Evolutionary conservation across 2,797 vertebrate genomes (phyloP).

Genomic region (Lepilemur ruficaudatus): DNA sequence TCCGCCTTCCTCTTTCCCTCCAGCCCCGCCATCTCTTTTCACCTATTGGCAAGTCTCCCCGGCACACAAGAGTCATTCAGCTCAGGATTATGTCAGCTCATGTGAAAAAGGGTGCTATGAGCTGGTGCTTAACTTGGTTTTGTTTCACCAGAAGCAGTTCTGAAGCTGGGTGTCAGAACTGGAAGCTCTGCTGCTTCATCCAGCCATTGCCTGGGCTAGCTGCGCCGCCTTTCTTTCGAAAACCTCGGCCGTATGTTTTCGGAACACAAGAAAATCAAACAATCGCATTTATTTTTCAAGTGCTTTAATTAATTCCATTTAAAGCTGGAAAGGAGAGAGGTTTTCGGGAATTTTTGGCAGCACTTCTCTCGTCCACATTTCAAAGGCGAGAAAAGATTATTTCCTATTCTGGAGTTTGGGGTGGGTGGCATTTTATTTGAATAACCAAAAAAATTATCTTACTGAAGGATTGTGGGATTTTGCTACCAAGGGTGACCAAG

Average conservation of each 20-base stretch:
- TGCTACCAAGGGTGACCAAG: background rate
- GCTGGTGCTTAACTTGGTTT: background rate
- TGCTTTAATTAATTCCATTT: background rate
- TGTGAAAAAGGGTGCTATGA: fast-evolving
- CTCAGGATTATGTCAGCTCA: background rate
- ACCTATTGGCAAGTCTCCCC: background rate
- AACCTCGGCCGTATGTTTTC: background rate
- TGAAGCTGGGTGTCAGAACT: fast-evolving
- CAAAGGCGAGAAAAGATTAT: background rate
- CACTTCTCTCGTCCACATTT: background rate
- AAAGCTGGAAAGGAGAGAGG: background rate
- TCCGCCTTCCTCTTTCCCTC: background rate
- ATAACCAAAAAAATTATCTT: background rate
- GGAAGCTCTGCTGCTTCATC: background rate
- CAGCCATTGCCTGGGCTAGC: background rate
- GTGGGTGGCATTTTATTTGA: background rate
- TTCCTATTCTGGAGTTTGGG: background rate
- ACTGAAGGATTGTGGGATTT: background rate
- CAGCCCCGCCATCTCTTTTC: background rate
- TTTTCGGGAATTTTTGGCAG: background rate
- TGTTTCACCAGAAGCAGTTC: background rate
- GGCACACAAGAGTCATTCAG: background rate
- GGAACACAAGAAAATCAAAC: conserved; percentile 5
- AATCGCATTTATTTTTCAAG: background rate
- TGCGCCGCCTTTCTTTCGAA: background rate